Percentiles rank a stretch among this genome's conserved stretches.
Evolutionary conservation across 1,140 invertebrate genomes (phyloP).

Genomic region (Penaeus vannamei): DNA sequence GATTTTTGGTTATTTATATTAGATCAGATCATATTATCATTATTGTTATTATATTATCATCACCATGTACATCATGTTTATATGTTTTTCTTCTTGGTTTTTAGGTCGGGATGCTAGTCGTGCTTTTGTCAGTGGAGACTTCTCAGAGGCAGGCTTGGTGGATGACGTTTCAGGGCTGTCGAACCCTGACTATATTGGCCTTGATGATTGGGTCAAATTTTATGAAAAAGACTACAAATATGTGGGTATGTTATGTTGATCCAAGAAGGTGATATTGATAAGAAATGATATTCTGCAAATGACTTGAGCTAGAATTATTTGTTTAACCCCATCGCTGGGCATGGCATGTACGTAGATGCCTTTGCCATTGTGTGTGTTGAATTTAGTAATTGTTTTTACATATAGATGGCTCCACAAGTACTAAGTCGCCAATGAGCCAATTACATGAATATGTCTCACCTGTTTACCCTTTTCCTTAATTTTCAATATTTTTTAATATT

Average conservation of each 20-base stretch:
- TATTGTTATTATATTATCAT: background rate
- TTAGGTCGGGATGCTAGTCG: conserved; percentile 88
- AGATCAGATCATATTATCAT: too few species aligned
- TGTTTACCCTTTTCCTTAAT: too few species aligned
- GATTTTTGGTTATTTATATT: too few species aligned
- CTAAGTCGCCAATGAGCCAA: too few species aligned
- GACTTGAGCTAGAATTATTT: background rate
- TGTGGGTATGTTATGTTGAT: conserved; percentile 59
- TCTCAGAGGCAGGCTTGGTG: conserved; percentile 80
- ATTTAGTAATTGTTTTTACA: too few species aligned
- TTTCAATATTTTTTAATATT: too few species aligned
- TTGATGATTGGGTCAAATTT: conserved; percentile 87
- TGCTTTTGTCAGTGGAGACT: conserved; percentile 93
- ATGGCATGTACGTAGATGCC: too few species aligned
- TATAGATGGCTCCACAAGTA: too few species aligned
- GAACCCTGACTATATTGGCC: conserved; percentile 78
- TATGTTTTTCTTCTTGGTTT: conserved; percentile 69
- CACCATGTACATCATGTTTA: conserved; percentile 40
- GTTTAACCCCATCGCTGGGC: background rate
- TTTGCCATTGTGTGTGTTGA: too few species aligned
- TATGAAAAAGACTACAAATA: conserved; percentile 86
- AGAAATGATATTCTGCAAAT: conserved; percentile 73
- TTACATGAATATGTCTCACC: too few species aligned
- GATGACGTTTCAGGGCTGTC: conserved; percentile 85
- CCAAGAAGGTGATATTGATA: conserved; percentile 3